Percentiles rank a stretch among this genome's conserved stretches.
Evolutionary conservation across 2,113 vertebrate species (phyloP).

Genomic region (Oreochromis niloticus): DNA sequence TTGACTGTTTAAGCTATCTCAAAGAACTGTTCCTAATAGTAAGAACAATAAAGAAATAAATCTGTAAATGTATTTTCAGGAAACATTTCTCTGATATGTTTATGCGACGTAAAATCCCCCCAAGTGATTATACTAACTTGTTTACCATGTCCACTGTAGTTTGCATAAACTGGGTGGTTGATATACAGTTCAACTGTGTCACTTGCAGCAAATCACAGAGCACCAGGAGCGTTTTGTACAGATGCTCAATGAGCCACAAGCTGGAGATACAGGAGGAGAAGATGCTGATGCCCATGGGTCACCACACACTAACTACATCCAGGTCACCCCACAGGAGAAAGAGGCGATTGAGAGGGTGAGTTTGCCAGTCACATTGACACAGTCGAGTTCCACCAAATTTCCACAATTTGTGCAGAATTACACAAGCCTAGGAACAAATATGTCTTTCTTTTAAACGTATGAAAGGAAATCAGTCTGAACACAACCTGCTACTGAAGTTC

Average conservation of each 20-base stretch:
- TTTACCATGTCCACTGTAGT: neutral
- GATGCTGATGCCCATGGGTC: constrained; percentile 54
- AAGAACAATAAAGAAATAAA: neutral
- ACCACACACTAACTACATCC: constrained; percentile 73
- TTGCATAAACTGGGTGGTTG: neutral
- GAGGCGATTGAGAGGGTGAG: constrained; percentile 77
- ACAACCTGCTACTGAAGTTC: neutral
- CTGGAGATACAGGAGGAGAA: constrained; percentile 43
- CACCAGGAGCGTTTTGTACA: constrained; percentile 77
- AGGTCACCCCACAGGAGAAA: constrained; percentile 77
- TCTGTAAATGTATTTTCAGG: neutral
- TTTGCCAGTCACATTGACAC: neutral
- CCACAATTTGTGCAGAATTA: neutral
- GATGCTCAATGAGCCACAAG: constrained; percentile 74
- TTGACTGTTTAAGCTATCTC: neutral
- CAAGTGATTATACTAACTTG: neutral
- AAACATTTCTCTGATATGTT: neutral
- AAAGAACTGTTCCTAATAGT: neutral
- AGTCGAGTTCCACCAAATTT: neutral
- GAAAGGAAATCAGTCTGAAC: neutral
- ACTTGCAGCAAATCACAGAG: constrained; percentile 74
- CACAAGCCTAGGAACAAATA: neutral
- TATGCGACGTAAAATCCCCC: neutral
- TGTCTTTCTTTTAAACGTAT: neutral
- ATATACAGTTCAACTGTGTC: neutral